Percentiles rank a stretch among this genome's conserved stretches.
phyloP scores from a whole-genome alignment of 2,113 vertebrate genomes.

The Chaetorhynchus papuensis region DNA sequence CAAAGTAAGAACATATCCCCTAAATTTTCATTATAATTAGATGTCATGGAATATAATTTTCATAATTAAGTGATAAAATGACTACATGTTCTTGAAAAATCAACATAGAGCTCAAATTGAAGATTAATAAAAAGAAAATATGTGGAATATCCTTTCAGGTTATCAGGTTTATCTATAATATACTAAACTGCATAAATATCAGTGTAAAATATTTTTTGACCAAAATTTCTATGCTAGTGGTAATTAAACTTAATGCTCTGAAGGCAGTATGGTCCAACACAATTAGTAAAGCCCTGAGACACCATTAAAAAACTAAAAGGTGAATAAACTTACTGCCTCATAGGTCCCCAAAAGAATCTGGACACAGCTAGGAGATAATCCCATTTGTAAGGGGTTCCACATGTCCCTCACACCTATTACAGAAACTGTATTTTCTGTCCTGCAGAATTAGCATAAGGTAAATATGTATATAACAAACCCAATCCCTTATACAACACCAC shows the following conservation, averaged over 20 bases:
- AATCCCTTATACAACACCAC: not conserved
- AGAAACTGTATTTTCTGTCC: not conserved
- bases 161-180: not conserved
- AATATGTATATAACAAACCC: not conserved
- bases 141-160: not conserved
- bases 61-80: not conserved
- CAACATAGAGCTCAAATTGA: not conserved
- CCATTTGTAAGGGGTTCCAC: not conserved
- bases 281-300: slow-evolving; percentile 32
- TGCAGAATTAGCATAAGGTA: not conserved
- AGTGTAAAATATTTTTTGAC: slow-evolving; percentile 2
- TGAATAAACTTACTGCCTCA: not conserved
- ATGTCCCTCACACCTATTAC: not conserved
- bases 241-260: not conserved
- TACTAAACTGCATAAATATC: not conserved
- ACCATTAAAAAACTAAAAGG: slow-evolving; percentile 37
- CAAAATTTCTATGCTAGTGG: not conserved
- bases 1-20: not conserved
- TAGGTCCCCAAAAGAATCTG: not conserved
- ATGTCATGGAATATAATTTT: not conserved
- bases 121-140: not conserved
- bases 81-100: not conserved
- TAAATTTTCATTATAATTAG: slow-evolving; percentile 30
- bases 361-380: not conserved
- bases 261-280: not conserved